Conservation (phyloP, 2,797 vertebrate species). For the Remorina albescens region DNA sequence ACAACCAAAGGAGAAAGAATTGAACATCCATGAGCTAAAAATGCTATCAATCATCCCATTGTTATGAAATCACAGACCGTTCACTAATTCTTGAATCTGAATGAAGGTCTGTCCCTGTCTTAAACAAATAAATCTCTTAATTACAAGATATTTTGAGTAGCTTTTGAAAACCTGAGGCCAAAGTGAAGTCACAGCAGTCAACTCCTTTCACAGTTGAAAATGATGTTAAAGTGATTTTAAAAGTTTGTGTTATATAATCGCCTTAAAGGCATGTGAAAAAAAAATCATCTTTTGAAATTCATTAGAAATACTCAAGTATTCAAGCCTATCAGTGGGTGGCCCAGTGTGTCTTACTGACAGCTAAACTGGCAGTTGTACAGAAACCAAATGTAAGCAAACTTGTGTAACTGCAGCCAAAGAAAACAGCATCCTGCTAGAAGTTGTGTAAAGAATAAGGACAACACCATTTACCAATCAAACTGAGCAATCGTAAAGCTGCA, state of each 20-base stretch:
- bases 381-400: slow-evolving; percentile 44
- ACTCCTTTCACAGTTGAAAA: neutral
- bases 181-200: neutral
- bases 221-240: neutral
- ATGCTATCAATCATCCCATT: slow-evolving; percentile 32
- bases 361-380: slow-evolving; percentile 12
- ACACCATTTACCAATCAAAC: neutral
- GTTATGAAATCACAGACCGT: slow-evolving; percentile 32
- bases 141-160: neutral
- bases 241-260: neutral
- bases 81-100: slow-evolving; percentile 23
- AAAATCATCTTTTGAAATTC: neutral
- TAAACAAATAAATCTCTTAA: slow-evolving; percentile 22
- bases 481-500: neutral
- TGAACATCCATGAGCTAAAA: slow-evolving; percentile 23
- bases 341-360: slow-evolving; percentile 23
- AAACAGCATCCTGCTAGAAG: slow-evolving; percentile 12
- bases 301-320: neutral
- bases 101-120: slow-evolving; percentile 5
- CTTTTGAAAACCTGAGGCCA: neutral
- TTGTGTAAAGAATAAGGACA: neutral
- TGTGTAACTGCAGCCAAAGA: slow-evolving; percentile 25
- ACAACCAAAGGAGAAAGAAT: slow-evolving; percentile 29
- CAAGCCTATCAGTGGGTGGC: slow-evolving; percentile 12
- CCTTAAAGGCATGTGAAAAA: neutral